Conservation (phyloP, 2,113 vertebrate genomes). For the Grantiella picta region DNA sequence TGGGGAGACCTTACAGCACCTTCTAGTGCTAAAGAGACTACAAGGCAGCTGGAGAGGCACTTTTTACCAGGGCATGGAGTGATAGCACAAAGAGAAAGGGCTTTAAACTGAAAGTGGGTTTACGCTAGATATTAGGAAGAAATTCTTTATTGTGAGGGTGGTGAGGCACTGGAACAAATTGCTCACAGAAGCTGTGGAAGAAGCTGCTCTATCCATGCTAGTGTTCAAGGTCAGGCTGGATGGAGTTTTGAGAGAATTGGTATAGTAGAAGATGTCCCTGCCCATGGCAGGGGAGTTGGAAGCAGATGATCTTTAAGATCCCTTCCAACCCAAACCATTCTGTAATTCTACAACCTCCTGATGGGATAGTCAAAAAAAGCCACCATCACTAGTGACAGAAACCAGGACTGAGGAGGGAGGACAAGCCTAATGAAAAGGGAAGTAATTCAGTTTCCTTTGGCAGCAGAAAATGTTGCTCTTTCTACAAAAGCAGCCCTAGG, state of each 20-base stretch:
- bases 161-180: not conserved
- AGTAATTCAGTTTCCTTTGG: not conserved
- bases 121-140: not conserved
- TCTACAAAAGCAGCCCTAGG: not conserved
- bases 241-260: not conserved
- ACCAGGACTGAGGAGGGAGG: not conserved
- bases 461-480: not conserved
- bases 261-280: not conserved
- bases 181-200: not conserved
- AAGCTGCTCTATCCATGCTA: not conserved
- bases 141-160: not conserved
- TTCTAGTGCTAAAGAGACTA: not conserved
- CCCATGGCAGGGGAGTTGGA: not conserved
- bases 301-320: not conserved
- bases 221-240: not conserved
- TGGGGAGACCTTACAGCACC: not conserved
- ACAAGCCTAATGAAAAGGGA: not conserved
- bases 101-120: not conserved
- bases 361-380: not conserved
- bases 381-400: not conserved
- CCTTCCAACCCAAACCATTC: not conserved
- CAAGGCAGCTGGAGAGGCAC: not conserved
- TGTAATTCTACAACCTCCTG: not conserved
- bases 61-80: not conserved
- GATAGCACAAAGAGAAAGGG: not conserved